phyloP scores from a whole-genome alignment of 2,888 invertebrate genomes.

The Hermaeophaga mercurialis region DNA sequence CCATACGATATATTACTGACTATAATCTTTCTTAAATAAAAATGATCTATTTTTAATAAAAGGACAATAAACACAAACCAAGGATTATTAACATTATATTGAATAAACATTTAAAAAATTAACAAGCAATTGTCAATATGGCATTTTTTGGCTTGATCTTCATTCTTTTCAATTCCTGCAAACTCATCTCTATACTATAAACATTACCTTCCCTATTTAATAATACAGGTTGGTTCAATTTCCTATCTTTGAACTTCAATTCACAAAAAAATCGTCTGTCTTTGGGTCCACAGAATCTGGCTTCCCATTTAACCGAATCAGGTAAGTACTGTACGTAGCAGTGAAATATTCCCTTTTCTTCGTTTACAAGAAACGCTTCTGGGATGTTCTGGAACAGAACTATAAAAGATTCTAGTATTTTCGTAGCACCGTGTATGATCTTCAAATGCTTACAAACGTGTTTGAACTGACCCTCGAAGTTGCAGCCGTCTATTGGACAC shows the following conservation, averaged over 20 bases:
- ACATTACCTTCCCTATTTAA: constrained; percentile 37
- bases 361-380: constrained; percentile 43
- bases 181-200: constrained; percentile 37
- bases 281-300: constrained; percentile 44
- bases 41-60: too few species aligned
- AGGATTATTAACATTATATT: too few species aligned
- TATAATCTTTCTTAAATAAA: too few species aligned
- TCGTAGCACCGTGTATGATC: constrained; percentile 45
- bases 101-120: too few species aligned
- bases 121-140: constrained; percentile 42
- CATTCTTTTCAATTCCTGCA: constrained; percentile 43
- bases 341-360: constrained; percentile 45
- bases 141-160: constrained; percentile 48
- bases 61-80: too few species aligned
- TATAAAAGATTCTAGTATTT: constrained; percentile 39
- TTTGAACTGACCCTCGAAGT: constrained; percentile 38
- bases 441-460: constrained; percentile 43
- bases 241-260: constrained; percentile 43
- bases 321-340: constrained; percentile 31
- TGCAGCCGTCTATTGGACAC: constrained; percentile 43
- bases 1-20: too few species aligned
- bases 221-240: constrained; percentile 39
- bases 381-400: constrained; percentile 44
- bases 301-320: constrained; percentile 42
- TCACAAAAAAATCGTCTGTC: constrained; percentile 45